These are phyloP conservation scores for Pristionchus entomophagus DNA, from an alignment of 2,888 invertebrate species.

Conservation along the genomic window DNA sequence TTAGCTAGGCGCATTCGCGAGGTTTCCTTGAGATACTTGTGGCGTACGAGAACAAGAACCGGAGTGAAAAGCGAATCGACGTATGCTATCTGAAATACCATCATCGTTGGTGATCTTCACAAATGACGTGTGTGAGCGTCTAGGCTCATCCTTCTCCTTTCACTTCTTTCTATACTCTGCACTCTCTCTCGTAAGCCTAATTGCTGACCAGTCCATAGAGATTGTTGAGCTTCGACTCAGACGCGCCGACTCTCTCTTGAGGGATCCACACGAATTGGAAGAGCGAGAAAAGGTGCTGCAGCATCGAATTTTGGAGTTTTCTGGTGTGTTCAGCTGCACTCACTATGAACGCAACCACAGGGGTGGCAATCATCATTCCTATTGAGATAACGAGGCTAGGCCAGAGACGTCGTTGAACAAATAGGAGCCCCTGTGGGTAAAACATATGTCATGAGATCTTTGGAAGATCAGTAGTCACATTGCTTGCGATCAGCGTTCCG, in stretches of 20 bases:
- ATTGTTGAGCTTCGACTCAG: background rate
- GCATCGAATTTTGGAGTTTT: background rate
- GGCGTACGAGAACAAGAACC: background rate
- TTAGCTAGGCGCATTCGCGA: background rate
- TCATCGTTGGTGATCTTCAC: too few relatives aligned
- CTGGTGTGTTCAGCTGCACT: too few relatives aligned
- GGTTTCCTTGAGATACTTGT: background rate
- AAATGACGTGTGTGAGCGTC: background rate
- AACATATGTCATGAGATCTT: too few relatives aligned
- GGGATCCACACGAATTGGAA: background rate
- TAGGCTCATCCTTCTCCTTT: background rate
- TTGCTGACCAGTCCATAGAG: background rate
- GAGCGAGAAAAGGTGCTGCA: background rate
- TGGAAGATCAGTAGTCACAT: background rate
- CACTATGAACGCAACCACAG: background rate
- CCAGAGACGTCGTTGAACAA: background rate
- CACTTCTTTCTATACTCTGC: background rate
- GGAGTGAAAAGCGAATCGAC: background rate
- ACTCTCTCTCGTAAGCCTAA: background rate
- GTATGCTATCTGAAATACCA: background rate
- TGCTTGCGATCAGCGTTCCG: background rate
- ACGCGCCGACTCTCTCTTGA: background rate
- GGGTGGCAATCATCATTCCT: background rate
- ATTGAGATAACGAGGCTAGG: background rate
- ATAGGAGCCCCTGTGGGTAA: background rate